phyloP scores from a whole-genome alignment of 2,113 vertebrate genomes.

The Calypte anna region DNA sequence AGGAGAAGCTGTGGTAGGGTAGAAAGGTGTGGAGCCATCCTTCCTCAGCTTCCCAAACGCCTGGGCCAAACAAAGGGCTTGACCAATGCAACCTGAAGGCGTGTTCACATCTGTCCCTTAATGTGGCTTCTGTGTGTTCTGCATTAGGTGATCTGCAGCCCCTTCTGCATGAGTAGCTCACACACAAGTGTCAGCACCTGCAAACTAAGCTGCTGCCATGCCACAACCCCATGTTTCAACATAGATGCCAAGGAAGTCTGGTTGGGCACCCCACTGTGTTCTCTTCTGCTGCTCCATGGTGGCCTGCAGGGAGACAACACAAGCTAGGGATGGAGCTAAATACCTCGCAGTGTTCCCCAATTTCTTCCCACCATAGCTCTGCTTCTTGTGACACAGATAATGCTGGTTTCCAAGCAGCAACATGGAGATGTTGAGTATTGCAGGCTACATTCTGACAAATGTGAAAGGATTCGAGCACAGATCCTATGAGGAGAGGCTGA shows the following conservation, averaged over 20 bases:
- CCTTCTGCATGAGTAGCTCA: not conserved
- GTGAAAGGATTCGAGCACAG: too few relatives aligned
- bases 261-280: accelerated
- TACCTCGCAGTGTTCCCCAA: not conserved
- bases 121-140: not conserved
- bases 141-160: not conserved
- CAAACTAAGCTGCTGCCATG: not conserved
- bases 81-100: not conserved
- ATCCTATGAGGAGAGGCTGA: too few relatives aligned
- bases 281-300: not conserved
- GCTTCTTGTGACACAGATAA: not conserved
- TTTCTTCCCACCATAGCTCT: not conserved
- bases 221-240: accelerated
- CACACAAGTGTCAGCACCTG: not conserved
- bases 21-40: not conserved
- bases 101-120: not conserved
- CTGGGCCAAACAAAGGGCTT: not conserved
- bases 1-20: not conserved
- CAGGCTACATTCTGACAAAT: not conserved
- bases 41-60: not conserved
- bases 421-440: not conserved
- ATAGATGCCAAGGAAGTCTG: accelerated
- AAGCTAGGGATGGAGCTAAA: accelerated
- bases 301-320: not conserved
- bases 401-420: not conserved